These are phyloP conservation scores for Scaptomyza reducta DNA, from an alignment of 2,888 invertebrate species.

Conservation along the genomic window DNA sequence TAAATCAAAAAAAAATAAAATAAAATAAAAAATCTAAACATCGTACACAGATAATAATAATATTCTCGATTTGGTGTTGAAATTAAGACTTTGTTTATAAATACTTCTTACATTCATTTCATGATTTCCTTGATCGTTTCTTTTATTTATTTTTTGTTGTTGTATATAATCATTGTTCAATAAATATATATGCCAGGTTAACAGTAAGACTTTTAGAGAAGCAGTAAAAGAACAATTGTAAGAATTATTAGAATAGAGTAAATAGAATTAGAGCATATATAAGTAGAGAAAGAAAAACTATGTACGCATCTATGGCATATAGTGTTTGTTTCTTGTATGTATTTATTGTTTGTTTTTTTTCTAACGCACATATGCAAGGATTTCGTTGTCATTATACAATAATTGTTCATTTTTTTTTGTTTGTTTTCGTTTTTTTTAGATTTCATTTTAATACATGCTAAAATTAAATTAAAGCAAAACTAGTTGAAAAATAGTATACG, in stretches of 20 bases:
- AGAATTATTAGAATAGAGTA: constrained; percentile 58
- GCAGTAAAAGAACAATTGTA: constrained; percentile 69
- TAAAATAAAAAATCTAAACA: constrained; percentile 47
- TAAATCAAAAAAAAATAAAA: constrained; percentile 4
- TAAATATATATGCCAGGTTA: constrained; percentile 65
- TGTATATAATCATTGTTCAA: constrained; percentile 54
- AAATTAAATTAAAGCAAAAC: constrained; percentile 77
- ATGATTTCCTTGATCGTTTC: constrained; percentile 14
- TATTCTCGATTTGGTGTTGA: constrained; percentile 49
- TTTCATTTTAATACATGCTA: constrained; percentile 57
- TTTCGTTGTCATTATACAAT: constrained; percentile 75
- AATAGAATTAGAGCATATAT: constrained; percentile 55
- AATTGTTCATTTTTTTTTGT: constrained; percentile 34
- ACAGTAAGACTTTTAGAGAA: constrained; percentile 63
- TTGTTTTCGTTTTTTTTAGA: constrained; percentile 23
- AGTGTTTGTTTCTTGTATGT: constrained; percentile 27
- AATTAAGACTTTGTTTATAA: constrained; percentile 55
- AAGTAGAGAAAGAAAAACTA: constrained; percentile 49
- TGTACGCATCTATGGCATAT: constrained; percentile 60
- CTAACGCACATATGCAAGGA: constrained; percentile 61
- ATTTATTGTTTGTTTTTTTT: constrained; percentile 25
- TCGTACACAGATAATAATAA: constrained; percentile 37
- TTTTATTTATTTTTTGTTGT: background rate
- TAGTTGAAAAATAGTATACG: constrained; percentile 77
- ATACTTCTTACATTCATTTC: constrained; percentile 41